Evolutionary conservation across 2,888 invertebrate genomes (phyloP), one percentile per base, ranked within the genome.

Genomic region (Dasysyrphus albostriatus): DNA sequence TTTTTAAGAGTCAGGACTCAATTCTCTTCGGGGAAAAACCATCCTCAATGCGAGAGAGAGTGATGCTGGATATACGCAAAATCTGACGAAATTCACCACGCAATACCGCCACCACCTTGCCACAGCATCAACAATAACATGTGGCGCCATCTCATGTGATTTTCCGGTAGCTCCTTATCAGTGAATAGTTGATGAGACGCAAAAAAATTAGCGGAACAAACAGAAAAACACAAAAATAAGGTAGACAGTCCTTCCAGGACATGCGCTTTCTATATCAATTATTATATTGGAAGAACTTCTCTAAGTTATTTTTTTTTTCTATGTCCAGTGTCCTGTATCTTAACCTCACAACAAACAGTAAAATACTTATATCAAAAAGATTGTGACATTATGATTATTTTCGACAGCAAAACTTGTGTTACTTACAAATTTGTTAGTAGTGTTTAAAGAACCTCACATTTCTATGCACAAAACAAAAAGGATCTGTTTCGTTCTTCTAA

Each of bases 241-340:
- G 73, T 65, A 73, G 73, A 42, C 49, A 67, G 63, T 81, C n/a
- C 51, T 87, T 87, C 87, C 87, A 87, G 72, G 83, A 61, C 87
- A 83, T 87, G 87, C 87, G 87, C 87, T 10, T 29, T 77, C 5
- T 16, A 24, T 24, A n/a, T 24, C 4, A 12, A 19, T 14, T 42
- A 65, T 24, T 24, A 24, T 24, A 24, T 49, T 84, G 83, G 74
- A 63, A 54, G 24, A 29, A 54, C 16, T 37, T 67, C 4, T 8
- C 5, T 29, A 34, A 14, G 51, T 39, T 72, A 3, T 47, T 67
- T 29, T 73, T 37, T 19, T 19, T 12, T 12, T 29, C 12, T 32
- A 14, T 61, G 42, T 61, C 9, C n/a, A 29, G 32, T 47, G 47
- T 32, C 65, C 65, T 47, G 67, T 67, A 19, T 34, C 19, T 63